Evolutionary conservation across 2,888 invertebrate species (phyloP), one percentile per base, ranked within the genome.

Genomic region (Athetis lepigone): DNA sequence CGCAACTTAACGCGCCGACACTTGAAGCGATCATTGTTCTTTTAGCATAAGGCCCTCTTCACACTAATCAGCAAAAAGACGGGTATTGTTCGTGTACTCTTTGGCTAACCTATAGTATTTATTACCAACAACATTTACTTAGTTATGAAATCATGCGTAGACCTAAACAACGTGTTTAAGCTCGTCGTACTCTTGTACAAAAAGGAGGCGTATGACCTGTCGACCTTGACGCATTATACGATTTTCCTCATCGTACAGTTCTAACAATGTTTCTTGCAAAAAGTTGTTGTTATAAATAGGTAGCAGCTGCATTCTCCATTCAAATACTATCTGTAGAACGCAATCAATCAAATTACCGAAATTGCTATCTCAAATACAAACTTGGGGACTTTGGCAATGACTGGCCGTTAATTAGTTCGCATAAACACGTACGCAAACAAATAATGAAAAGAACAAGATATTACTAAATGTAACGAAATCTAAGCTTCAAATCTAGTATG

Each of bases 1-100:
- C 71, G 61, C 69, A 65, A 75, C 69, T 81, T 77, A 59, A 79
- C 79, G 47, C 45, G 75, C 70, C 71, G 75, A 65, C 79, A 73
- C 73, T 83, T 62, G 62, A 77, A 68, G 68, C 56, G 71, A 80
- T 75, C 69, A 69, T 82, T 69, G 49, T 71, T 70, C 56, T 64
- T 74, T 74, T 36, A 51, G 19, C 2, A 19, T 13, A 13, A 59
- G 33, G 18, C 36, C 33, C n/a, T 51, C 2, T 23, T 18, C 6
- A 21, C 7, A 16, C 9, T 27, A 2, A 9, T 18, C 6, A 18
- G 13, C 13, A 21, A 16, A 52, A 19, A 2, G 8, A n/a, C 2
- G 9, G 19, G 37, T 37, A 7, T 16, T 37, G 33, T 13, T 13
- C 13, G 33, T 33, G 29, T 11, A 7, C 13, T 33, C 11, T 33